Evolutionary conservation across 1,140 invertebrate species (phyloP).

Genomic region (Trachymyrmex septentrionalis): DNA sequence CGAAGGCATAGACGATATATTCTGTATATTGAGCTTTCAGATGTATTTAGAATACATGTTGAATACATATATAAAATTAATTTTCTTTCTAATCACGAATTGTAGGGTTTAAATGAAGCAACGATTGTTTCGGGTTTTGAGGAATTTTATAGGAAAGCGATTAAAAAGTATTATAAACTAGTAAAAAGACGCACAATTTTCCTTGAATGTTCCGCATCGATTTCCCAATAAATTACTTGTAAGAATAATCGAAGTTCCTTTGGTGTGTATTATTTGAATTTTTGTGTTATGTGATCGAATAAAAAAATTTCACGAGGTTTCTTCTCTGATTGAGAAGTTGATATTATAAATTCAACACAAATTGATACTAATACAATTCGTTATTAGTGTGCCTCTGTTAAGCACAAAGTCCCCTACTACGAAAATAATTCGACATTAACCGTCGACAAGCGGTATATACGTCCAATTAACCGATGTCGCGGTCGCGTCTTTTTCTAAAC

Average conservation of each 20-base stretch:
- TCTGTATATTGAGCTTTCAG: not conserved
- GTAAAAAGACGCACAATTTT: not conserved
- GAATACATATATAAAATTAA: not conserved
- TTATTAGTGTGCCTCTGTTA: not conserved
- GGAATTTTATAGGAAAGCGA: not conserved
- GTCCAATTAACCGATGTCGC: slow-evolving; percentile 38
- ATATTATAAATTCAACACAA: not conserved
- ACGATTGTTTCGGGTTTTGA: not conserved
- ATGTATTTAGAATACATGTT: not conserved
- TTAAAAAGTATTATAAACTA: not conserved
- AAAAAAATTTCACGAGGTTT: not conserved
- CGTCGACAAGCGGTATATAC: not conserved
- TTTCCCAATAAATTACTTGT: not conserved
- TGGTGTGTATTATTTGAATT: not conserved
- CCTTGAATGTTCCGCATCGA: not conserved
- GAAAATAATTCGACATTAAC: slow-evolving; percentile 35
- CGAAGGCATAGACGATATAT: not conserved
- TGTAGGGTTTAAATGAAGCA: not conserved
- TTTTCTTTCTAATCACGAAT: not conserved
- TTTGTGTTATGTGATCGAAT: not conserved
- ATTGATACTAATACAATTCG: slow-evolving; percentile 17
- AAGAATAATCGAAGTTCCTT: not conserved
- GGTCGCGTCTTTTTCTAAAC: slow-evolving; percentile 10
- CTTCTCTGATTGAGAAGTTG: not conserved
- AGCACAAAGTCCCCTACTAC: not conserved